Evolutionary conservation across 2,888 invertebrate genomes (phyloP).

Genomic region (Parapristionchus giblindavisi): DNA sequence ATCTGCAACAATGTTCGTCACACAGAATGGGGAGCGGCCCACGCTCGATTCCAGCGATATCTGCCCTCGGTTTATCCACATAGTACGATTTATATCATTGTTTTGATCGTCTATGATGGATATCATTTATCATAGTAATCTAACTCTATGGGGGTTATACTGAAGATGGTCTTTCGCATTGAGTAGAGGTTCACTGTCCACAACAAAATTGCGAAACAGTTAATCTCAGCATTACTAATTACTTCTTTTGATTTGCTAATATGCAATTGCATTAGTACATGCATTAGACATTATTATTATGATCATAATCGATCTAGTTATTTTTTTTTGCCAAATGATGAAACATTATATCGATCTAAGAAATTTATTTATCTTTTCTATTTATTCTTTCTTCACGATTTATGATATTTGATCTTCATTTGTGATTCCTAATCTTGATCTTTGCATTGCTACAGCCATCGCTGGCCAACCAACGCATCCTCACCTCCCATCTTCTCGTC

Average conservation of each 20-base stretch:
- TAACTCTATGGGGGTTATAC: too few relatives aligned
- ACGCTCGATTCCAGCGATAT: slow-evolving; percentile 44
- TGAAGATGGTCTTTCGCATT: too few relatives aligned
- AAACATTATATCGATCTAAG: neutral
- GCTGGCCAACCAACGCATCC: slow-evolving; percentile 33
- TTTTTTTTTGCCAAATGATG: too few relatives aligned
- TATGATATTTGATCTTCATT: neutral
- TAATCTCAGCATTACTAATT: neutral
- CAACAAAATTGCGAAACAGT: neutral
- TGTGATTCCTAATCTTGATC: too few relatives aligned
- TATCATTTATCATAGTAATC: too few relatives aligned
- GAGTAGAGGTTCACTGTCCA: too few relatives aligned
- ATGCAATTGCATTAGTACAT: too few relatives aligned
- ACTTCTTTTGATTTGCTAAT: too few relatives aligned
- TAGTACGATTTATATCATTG: too few relatives aligned
- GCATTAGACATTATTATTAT: too few relatives aligned
- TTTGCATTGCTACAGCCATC: slow-evolving; percentile 9
- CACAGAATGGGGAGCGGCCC: slow-evolving; percentile 47
- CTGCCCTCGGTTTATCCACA: slow-evolving; percentile 46
- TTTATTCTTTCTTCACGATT: neutral
- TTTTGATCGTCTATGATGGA: too few relatives aligned
- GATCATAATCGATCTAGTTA: too few relatives aligned
- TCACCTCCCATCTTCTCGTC: slow-evolving; percentile 41
- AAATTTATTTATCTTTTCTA: neutral
- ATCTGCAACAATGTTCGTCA: slow-evolving; percentile 51